phyloP scores from a whole-genome alignment of 2,113 vertebrate genomes.

The Speoplatyrhinus poulsoni region DNA sequence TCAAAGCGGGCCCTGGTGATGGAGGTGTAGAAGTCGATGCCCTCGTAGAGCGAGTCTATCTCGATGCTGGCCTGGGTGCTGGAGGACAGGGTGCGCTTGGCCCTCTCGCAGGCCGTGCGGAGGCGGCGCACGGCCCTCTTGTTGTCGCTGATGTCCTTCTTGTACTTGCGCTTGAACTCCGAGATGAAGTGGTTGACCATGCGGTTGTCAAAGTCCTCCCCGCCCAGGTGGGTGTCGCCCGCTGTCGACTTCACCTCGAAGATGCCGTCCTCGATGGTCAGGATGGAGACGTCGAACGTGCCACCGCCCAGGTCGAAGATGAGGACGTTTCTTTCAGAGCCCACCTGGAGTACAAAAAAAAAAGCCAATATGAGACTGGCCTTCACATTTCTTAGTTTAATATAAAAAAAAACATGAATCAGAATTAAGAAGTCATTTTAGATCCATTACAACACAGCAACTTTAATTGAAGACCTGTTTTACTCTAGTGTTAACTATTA shows the following conservation, averaged over 20 bases:
- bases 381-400: not conserved
- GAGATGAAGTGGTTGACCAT: conserved; percentile 78
- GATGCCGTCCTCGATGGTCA: conserved; percentile 75
- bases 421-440: too few species aligned
- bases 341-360: conserved; percentile 52
- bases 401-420: not conserved
- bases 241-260: conserved; percentile 79
- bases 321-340: conserved; percentile 84
- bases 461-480: too few species aligned
- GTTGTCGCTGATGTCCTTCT: conserved; percentile 78
- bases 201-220: conserved; percentile 78
- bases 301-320: conserved; percentile 92
- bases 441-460: too few species aligned
- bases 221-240: conserved; percentile 77
- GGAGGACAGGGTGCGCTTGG: conserved; percentile 78
- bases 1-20: conserved; percentile 93
- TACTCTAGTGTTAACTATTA: too few species aligned
- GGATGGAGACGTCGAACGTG: conserved; percentile 84
- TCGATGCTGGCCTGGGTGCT: conserved; percentile 80
- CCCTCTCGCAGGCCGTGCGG: conserved; percentile 75
- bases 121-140: conserved; percentile 77
- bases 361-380: not conserved
- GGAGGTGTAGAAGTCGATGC: conserved; percentile 93
- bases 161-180: conserved; percentile 78
- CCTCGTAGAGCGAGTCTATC: conserved; percentile 88